phyloP scores from a whole-genome alignment of 2,113 vertebrate genomes.

The Recurvirostra avosetta region DNA sequence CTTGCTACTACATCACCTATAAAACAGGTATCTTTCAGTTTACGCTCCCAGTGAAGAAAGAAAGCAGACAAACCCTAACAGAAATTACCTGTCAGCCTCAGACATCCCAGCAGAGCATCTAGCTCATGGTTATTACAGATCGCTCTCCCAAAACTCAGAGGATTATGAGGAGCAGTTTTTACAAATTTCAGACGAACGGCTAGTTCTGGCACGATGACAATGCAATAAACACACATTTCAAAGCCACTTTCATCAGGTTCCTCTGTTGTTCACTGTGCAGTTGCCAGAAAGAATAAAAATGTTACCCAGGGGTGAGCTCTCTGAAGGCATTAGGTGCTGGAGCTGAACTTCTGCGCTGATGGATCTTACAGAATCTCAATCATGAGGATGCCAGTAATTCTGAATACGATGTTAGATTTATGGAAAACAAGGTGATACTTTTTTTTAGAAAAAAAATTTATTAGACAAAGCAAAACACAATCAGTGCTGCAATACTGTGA shows the following conservation, averaged over 20 bases:
- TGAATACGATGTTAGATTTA: neutral
- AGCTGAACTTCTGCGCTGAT: neutral
- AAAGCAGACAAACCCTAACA: neutral
- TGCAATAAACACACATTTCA: conserved; percentile 59
- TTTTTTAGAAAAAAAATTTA: too few relatives aligned
- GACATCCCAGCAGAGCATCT: neutral
- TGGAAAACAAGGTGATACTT: neutral
- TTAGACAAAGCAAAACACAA: neutral
- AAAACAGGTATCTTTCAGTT: neutral
- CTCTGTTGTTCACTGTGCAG: neutral
- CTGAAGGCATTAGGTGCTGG: neutral
- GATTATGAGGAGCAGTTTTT: neutral
- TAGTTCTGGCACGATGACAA: conserved; percentile 32
- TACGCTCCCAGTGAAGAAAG: neutral
- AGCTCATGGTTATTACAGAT: neutral
- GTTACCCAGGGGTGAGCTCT: conserved; percentile 40
- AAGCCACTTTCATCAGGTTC: conserved; percentile 26
- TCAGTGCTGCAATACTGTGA: neutral
- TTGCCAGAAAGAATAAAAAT: conserved; percentile 39
- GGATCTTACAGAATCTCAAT: neutral
- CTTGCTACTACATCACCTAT: neutral
- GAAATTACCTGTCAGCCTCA: neutral
- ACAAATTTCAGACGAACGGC: neutral
- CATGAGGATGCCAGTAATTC: neutral
- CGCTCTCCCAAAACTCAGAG: neutral